These are phyloP conservation scores for Heterodera carotae DNA, from an alignment of 1,140 invertebrate species.

Conservation along the genomic window DNA sequence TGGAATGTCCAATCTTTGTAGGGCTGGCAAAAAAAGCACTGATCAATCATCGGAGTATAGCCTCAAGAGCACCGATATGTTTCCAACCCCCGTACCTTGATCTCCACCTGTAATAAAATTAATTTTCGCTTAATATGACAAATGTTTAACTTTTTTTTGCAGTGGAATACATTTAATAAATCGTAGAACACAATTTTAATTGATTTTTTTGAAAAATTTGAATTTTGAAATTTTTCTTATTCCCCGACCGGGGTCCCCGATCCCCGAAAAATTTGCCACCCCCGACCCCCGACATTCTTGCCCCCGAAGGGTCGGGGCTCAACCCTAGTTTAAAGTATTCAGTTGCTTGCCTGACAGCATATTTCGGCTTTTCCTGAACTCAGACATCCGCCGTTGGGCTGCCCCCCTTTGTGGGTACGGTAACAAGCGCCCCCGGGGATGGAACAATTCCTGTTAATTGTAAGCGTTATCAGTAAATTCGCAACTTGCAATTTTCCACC, in stretches of 20 bases:
- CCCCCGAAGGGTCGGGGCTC: no score
- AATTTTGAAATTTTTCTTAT: no score
- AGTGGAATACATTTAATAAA: neutral
- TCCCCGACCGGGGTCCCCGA: no score
- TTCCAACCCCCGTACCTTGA: conserved; percentile 39
- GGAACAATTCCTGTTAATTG: conserved; percentile 49
- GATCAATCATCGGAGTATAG: neutral
- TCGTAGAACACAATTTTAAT: no score
- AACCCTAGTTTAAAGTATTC: no score
- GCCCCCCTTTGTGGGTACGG: conserved; percentile 48
- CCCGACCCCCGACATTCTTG: no score
- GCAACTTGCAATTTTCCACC: conserved; percentile 25
- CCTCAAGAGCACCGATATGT: no score
- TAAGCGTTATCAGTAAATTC: neutral
- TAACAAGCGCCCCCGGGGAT: conserved; percentile 49
- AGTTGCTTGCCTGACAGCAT: conserved; percentile 45
- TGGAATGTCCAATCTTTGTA: conserved; percentile 58
- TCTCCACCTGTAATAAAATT: conserved; percentile 20
- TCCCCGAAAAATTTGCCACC: no score
- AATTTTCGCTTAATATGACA: no score
- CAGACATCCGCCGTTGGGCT: conserved; percentile 51
- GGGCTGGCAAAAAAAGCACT: conserved; percentile 20
- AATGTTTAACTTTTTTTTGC: no score
- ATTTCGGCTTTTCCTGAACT: conserved; percentile 46
- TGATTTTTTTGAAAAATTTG: no score